Evolutionary conservation across 2,797 vertebrate species (phyloP).

Genomic region (Sylvia borin): DNA sequence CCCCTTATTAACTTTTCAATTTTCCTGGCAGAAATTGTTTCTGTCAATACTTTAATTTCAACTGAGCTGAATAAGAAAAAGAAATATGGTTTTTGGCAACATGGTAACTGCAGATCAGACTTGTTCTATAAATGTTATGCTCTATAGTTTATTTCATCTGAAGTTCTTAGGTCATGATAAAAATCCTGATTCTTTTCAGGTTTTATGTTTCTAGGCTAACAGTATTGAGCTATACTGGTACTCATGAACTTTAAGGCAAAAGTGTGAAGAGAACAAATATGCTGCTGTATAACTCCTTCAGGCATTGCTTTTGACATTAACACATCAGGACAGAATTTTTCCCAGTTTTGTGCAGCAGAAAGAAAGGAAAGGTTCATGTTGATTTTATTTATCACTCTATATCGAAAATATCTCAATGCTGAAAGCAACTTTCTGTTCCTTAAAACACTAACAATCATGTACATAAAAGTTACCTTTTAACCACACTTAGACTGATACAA

Average conservation of each 20-base stretch:
- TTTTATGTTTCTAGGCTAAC: background rate
- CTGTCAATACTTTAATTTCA: slow-evolving; percentile 43
- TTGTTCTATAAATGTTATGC: background rate
- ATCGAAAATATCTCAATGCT: background rate
- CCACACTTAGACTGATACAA: background rate
- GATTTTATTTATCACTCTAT: background rate
- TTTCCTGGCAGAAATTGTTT: slow-evolving; percentile 15
- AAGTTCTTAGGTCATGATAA: background rate
- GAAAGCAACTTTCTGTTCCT: background rate
- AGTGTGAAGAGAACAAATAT: background rate
- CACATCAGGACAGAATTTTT: background rate
- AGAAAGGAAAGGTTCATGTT: background rate
- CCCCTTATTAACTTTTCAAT: background rate
- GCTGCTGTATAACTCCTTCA: background rate
- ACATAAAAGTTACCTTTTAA: background rate
- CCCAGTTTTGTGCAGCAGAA: background rate
- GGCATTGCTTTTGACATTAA: background rate
- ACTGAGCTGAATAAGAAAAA: background rate
- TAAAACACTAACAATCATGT: background rate
- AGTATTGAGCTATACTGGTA: background rate
- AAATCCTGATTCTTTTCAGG: background rate
- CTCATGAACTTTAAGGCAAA: background rate
- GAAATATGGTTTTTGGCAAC: background rate
- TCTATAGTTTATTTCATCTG: background rate
- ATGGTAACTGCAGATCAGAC: background rate